phyloP scores from a whole-genome alignment of 1,140 invertebrate genomes.

The Trissolcus basalis region DNA sequence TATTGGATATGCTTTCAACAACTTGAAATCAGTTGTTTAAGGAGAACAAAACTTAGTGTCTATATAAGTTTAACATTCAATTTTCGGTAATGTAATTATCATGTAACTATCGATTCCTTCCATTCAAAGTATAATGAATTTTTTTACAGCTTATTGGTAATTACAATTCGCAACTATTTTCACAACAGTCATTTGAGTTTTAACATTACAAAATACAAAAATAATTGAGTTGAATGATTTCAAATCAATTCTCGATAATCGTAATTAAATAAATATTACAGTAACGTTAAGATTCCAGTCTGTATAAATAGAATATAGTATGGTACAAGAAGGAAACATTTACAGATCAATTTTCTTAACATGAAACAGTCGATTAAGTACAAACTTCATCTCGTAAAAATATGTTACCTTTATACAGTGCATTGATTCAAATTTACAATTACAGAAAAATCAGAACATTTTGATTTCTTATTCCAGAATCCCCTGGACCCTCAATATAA shows the following conservation, averaged over 20 bases:
- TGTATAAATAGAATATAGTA: slow-evolving; percentile 52
- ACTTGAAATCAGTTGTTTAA: background rate
- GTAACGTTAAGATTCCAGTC: slow-evolving; percentile 41
- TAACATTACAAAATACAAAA: slow-evolving; percentile 8
- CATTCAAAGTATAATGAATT: slow-evolving; percentile 8
- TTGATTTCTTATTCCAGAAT: too few species aligned
- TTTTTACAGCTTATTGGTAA: slow-evolving; percentile 8
- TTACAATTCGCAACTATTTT: slow-evolving; percentile 9
- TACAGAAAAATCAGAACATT: slow-evolving; percentile 26
- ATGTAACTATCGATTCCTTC: too few species aligned
- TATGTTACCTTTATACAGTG: slow-evolving; percentile 30
- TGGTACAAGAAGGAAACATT: slow-evolving; percentile 47
- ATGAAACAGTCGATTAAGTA: slow-evolving; percentile 42
- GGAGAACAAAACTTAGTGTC: too few species aligned
- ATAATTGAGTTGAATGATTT: background rate
- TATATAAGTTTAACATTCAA: too few species aligned
- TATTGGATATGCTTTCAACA: too few species aligned
- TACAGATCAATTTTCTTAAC: slow-evolving; percentile 38
- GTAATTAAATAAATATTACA: slow-evolving; percentile 51
- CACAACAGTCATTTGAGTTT: slow-evolving; percentile 33
- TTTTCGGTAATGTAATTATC: too few species aligned
- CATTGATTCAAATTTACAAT: slow-evolving; percentile 14
- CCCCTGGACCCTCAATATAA: too few species aligned
- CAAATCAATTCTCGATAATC: slow-evolving; percentile 1
- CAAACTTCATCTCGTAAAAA: slow-evolving; percentile 17